These are phyloP conservation scores for Tipula vernalis DNA, from an alignment of 2,888 invertebrate genomes.

Conservation along the genomic window DNA sequence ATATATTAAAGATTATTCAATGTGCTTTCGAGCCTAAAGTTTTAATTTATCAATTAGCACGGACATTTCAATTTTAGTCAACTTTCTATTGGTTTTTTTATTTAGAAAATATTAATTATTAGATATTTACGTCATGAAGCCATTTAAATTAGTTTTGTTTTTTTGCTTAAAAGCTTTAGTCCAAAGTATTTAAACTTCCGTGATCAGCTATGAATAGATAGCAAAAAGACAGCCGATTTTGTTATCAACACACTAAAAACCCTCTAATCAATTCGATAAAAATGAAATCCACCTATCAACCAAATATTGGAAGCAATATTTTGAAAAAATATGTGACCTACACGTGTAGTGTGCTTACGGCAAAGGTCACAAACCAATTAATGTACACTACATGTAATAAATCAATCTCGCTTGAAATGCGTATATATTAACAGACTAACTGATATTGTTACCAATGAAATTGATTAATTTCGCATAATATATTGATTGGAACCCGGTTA, in stretches of 20 bases:
- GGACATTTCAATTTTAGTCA: neutral
- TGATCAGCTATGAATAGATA: neutral
- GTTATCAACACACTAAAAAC: neutral
- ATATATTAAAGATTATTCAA: neutral
- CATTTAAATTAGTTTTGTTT: no score
- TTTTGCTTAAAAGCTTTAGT: neutral
- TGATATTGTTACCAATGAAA: neutral
- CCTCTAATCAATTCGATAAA: neutral
- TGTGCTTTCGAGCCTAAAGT: neutral
- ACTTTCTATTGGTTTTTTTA: neutral
- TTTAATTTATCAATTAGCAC: neutral
- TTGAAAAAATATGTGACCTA: neutral
- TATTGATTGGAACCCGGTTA: neutral
- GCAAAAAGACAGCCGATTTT: neutral
- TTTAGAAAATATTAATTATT: neutral
- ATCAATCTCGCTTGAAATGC: neutral
- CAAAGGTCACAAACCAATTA: neutral
- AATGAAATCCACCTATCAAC: neutral
- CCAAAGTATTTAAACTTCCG: neutral
- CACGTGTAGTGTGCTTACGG: neutral
- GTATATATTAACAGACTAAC: neutral
- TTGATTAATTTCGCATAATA: neutral
- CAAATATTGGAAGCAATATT: neutral
- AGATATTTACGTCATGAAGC: neutral
- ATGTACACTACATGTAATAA: neutral